These are phyloP conservation scores for Drosophila hamatofila DNA, from an alignment of 2,888 invertebrate species.

Conservation along the genomic window DNA sequence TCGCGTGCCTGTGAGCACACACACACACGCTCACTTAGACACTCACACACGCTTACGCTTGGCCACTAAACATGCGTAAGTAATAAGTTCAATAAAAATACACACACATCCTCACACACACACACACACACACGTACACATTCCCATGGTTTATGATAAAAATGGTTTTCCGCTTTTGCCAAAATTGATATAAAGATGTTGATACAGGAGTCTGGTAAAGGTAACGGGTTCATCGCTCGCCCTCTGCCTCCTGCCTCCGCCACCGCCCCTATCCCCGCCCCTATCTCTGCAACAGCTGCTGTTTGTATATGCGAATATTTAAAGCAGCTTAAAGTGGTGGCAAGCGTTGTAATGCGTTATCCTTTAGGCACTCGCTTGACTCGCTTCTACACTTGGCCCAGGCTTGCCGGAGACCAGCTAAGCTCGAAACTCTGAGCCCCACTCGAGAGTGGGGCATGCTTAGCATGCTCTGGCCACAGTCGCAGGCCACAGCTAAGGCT, in stretches of 20 bases:
- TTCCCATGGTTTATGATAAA: slow-evolving; percentile 1
- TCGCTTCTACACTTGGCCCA: slow-evolving; percentile 33
- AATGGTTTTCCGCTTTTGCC: slow-evolving; percentile 28
- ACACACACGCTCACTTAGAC: slow-evolving; percentile 1
- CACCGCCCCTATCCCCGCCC: neutral
- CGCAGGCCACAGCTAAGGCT: slow-evolving; percentile 15
- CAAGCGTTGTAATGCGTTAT: slow-evolving; percentile 50
- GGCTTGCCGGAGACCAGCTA: slow-evolving; percentile 4
- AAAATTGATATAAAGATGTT: slow-evolving; percentile 47
- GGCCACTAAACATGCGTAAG: slow-evolving; percentile 53
- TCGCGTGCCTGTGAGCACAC: slow-evolving; percentile 45
- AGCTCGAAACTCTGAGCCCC: slow-evolving; percentile 29
- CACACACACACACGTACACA: neutral
- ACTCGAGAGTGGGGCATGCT: slow-evolving; percentile 31
- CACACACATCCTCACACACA: slow-evolving; percentile 1
- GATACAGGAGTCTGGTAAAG: slow-evolving; percentile 13
- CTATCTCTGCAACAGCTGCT: slow-evolving; percentile 25
- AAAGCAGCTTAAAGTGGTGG: slow-evolving; percentile 40
- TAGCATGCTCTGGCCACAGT: slow-evolving; percentile 22
- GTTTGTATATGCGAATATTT: slow-evolving; percentile 48
- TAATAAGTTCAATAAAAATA: slow-evolving; percentile 18
- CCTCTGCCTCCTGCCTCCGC: neutral
- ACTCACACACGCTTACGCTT: slow-evolving; percentile 22
- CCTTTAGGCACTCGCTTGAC: slow-evolving; percentile 51
- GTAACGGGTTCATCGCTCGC: slow-evolving; percentile 25